Evolutionary conservation across 2,888 invertebrate genomes (phyloP).

Genomic region (Cheilosia grossa): DNA sequence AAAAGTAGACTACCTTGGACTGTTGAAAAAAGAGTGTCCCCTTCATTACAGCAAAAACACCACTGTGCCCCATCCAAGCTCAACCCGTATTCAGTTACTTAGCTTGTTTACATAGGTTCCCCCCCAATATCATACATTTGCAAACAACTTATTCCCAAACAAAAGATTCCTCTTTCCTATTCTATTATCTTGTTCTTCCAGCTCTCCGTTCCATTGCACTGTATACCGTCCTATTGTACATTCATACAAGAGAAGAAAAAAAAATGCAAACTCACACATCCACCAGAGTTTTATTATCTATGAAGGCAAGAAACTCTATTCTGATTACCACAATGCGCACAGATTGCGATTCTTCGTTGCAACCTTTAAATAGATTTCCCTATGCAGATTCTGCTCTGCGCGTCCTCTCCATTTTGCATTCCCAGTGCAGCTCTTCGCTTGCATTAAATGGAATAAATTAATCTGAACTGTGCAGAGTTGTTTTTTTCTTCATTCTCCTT

Average conservation of each 20-base stretch:
- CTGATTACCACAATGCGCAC: slow-evolving; percentile 21
- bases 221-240: slow-evolving; percentile 5
- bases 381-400: slow-evolving; percentile 19
- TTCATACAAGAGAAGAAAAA: neutral
- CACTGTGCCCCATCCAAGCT: too few relatives aligned
- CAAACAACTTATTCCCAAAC: slow-evolving; percentile 3
- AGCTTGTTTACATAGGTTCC: neutral
- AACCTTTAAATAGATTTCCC: slow-evolving; percentile 56
- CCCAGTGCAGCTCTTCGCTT: slow-evolving; percentile 12
- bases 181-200: slow-evolving; percentile 16
- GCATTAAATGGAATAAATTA: slow-evolving; percentile 60
- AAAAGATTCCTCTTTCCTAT: slow-evolving; percentile 2
- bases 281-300: slow-evolving; percentile 19
- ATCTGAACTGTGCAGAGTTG: slow-evolving; percentile 34
- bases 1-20: too few relatives aligned
- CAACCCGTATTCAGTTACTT: neutral
- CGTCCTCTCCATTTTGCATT: slow-evolving; percentile 11
- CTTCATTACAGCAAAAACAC: too few relatives aligned
- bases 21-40: too few relatives aligned
- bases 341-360: slow-evolving; percentile 29
- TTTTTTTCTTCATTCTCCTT: neutral
- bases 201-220: neutral
- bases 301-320: slow-evolving; percentile 21
- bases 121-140: neutral
- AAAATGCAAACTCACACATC: neutral